phyloP scores from a whole-genome alignment of 2,888 invertebrate species.

The Dryobotodes eremita region DNA sequence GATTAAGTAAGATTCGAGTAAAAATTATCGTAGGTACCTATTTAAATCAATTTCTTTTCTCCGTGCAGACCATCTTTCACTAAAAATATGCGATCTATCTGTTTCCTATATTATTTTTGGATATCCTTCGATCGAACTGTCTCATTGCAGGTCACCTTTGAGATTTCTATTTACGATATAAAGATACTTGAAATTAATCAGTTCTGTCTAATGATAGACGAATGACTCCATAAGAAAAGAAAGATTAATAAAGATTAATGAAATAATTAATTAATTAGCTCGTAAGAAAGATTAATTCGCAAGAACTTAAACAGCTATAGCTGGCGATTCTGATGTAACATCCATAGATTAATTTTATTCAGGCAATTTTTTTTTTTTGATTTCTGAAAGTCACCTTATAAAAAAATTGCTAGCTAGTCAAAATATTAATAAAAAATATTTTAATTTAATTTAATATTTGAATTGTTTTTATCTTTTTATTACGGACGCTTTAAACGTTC shows the following conservation, averaged over 20 bases:
- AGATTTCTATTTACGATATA: background rate
- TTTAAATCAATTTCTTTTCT: background rate
- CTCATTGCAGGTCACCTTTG: slow-evolving; percentile 4
- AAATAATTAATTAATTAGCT: too few relatives aligned
- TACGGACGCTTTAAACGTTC: too few relatives aligned
- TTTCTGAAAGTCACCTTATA: too few relatives aligned
- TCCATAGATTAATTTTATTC: background rate
- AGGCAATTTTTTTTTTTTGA: too few relatives aligned
- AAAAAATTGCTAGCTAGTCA: background rate
- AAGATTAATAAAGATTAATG: too few relatives aligned
- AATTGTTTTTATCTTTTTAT: too few relatives aligned
- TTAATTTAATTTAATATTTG: too few relatives aligned
- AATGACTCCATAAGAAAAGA: too few relatives aligned
- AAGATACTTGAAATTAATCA: background rate
- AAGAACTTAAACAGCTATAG: too few relatives aligned
- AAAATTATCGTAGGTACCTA: too few relatives aligned
- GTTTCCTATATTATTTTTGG: background rate
- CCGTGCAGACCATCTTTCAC: background rate
- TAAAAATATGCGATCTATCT: background rate
- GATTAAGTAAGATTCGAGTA: background rate
- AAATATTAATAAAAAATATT: too few relatives aligned
- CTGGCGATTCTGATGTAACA: background rate
- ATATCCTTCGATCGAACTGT: background rate
- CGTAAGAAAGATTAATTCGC: too few relatives aligned
- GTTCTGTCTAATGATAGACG: background rate